Evolutionary conservation across 2,113 vertebrate species (phyloP).

Genomic region (Gopherus flavomarginatus): DNA sequence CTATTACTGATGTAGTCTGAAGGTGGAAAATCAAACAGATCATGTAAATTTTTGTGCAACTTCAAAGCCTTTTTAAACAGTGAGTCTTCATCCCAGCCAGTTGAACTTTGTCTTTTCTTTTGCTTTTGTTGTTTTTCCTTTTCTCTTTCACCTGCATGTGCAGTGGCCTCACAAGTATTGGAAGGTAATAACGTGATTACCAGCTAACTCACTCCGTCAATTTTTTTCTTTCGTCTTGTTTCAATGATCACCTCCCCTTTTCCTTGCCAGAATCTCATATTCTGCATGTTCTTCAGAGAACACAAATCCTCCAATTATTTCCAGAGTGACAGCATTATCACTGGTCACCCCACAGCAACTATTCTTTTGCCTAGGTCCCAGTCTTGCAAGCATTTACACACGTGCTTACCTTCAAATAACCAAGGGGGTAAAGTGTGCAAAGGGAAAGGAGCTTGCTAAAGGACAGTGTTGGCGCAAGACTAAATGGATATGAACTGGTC

Average conservation of each 20-base stretch:
- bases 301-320: not conserved
- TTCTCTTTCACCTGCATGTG: not conserved
- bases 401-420: not conserved
- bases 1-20: not conserved
- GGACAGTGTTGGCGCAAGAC: not conserved
- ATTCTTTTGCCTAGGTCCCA: not conserved
- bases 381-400: not conserved
- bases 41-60: not conserved
- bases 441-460: not conserved
- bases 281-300: not conserved
- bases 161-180: fast-evolving
- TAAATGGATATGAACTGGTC: not conserved
- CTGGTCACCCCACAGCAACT: not conserved
- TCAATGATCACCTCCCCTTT: not conserved
- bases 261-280: not conserved
- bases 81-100: not conserved
- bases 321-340: not conserved
- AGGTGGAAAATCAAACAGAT: not conserved
- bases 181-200: not conserved
- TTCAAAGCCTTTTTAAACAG: not conserved
- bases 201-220: not conserved
- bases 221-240: not conserved
- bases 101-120: not conserved
- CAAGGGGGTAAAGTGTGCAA: not conserved
- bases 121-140: not conserved